Evolutionary conservation across 2,888 invertebrate species (phyloP).

Genomic region (Aspidiotus rigidus): DNA sequence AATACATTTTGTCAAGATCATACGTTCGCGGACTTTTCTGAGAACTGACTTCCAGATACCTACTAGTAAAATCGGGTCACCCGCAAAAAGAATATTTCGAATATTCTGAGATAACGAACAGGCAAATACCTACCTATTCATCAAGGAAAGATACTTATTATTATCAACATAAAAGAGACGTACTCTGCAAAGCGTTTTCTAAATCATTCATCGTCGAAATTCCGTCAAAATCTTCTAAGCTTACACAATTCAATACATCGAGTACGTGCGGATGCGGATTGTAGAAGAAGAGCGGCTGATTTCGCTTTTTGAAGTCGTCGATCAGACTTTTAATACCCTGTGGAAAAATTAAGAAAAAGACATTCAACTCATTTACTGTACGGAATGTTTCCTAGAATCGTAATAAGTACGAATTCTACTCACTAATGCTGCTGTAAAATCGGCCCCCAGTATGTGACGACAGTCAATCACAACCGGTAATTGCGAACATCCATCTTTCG

Average conservation of each 20-base stretch:
- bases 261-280: constrained; percentile 58
- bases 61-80: no score
- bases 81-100: not conserved
- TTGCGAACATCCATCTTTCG: constrained; percentile 58
- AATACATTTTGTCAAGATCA: no score
- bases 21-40: no score
- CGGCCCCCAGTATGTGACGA: constrained; percentile 65
- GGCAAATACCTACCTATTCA: not conserved
- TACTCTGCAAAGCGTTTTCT: constrained; percentile 46
- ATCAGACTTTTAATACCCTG: constrained; percentile 68
- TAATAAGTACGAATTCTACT: no score
- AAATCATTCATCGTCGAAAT: constrained; percentile 54
- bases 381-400: no score
- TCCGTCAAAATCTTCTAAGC: constrained; percentile 53
- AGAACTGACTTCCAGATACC: no score
- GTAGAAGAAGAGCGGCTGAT: constrained; percentile 63
- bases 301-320: constrained; percentile 58
- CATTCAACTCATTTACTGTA: no score
- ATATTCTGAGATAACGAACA: not conserved
- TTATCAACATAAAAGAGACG: no score
- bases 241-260: constrained; percentile 59
- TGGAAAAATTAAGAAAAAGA: no score
- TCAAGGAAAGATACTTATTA: not conserved
- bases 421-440: constrained; percentile 72
- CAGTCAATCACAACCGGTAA: constrained; percentile 75